Evolutionary conservation across 1,140 invertebrate species (phyloP).

Genomic region (Tachypleus tridentatus): DNA sequence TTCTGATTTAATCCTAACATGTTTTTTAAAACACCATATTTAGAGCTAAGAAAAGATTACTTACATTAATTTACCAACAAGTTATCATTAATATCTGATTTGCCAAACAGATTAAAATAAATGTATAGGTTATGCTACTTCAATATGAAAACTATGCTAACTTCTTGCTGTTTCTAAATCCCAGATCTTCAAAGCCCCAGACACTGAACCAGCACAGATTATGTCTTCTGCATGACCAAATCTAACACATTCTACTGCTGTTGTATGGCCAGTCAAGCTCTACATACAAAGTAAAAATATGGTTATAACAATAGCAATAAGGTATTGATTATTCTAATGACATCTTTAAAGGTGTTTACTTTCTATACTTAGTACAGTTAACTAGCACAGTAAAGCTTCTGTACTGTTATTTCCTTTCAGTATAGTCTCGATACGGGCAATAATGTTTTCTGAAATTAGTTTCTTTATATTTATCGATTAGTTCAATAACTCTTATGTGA

Average conservation of each 20-base stretch:
- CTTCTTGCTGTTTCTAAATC: constrained; percentile 81
- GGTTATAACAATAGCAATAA: too few species aligned
- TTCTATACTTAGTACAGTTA: too few species aligned
- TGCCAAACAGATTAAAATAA: constrained; percentile 3
- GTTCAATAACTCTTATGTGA: too few species aligned
- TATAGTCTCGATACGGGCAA: too few species aligned
- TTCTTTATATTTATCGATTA: too few species aligned
- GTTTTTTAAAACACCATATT: background rate
- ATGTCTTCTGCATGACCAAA: constrained; percentile 91
- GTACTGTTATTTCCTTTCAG: too few species aligned
- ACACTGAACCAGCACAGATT: constrained; percentile 86
- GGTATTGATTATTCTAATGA: too few species aligned
- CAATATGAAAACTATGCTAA: too few species aligned
- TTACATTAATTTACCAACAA: constrained; percentile 1
- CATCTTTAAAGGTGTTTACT: too few species aligned
- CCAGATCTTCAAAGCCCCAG: constrained; percentile 90
- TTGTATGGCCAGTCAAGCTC: constrained; percentile 59
- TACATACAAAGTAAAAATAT: constrained; percentile 10
- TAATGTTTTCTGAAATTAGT: too few species aligned
- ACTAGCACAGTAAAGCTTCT: too few species aligned
- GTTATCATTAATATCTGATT: background rate
- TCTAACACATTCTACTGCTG: constrained; percentile 82
- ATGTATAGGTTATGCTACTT: background rate
- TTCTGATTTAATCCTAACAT: too few species aligned
- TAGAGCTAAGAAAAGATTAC: background rate